Conservation (phyloP, 2,797 vertebrate genomes). For the Triplophysa bombifrons region DNA sequence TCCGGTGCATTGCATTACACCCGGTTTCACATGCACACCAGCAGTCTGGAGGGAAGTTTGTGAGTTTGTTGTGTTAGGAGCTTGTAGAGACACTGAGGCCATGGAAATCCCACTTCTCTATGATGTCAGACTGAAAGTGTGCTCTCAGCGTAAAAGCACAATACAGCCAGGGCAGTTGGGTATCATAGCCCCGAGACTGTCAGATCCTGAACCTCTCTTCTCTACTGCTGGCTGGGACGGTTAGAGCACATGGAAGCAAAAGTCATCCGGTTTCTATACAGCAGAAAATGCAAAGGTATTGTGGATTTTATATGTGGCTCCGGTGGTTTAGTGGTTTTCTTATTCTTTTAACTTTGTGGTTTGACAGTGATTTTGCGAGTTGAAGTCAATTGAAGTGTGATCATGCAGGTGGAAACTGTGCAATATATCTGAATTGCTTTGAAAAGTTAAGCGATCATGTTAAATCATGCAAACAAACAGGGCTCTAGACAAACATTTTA, state of each 20-base stretch:
- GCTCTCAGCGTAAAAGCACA: conserved; percentile 74
- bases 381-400: conserved; percentile 3
- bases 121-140: conserved; percentile 74
- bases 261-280: conserved; percentile 69
- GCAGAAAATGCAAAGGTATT: conserved; percentile 75
- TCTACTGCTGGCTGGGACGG: conserved; percentile 40
- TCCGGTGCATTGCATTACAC: not conserved
- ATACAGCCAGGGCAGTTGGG: conserved; percentile 59
- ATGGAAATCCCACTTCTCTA: conserved; percentile 77
- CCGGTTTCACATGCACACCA: not conserved
- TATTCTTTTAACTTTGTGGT: not conserved
- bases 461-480: not conserved
- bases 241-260: conserved; percentile 69
- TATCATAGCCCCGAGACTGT: conserved; percentile 54
- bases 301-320: not conserved
- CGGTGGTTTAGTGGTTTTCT: not conserved
- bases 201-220: conserved; percentile 40
- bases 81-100: conserved; percentile 36
- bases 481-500: not conserved
- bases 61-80: conserved; percentile 15
- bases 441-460: not conserved
- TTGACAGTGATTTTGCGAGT: not conserved
- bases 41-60: not conserved
- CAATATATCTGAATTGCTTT: not conserved
- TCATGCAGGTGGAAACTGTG: not conserved